A percentile compares a stretch with the other conserved stretches of the same genome.
phyloP scores from a whole-genome alignment of 2,888 invertebrate genomes.

The Trichopria drosophilae region DNA sequence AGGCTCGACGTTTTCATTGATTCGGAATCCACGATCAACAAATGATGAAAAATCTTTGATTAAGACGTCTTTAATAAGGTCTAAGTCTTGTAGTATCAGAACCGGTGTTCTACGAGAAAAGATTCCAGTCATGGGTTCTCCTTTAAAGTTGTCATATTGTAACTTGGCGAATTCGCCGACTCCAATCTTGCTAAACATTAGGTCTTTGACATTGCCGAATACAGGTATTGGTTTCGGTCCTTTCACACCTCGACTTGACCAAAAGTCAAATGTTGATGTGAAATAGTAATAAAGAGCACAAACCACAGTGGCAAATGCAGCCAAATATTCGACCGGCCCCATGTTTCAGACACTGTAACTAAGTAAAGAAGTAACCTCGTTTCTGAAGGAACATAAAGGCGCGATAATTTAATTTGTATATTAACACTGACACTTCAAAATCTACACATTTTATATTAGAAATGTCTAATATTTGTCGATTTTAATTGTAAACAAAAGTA shows the following conservation, averaged over 20 bases:
- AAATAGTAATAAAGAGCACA: constrained; percentile 47
- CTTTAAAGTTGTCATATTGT: constrained; percentile 43
- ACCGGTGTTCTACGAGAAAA: constrained; percentile 36
- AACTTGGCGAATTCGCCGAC: constrained; percentile 51
- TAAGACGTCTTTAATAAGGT: constrained; percentile 42
- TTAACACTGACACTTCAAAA: too few species aligned
- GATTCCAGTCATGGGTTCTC: constrained; percentile 38
- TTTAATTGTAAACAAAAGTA: too few species aligned
- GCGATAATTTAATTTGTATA: too few species aligned
- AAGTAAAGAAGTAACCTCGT: too few species aligned
- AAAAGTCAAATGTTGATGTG: constrained; percentile 55
- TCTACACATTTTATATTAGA: too few species aligned
- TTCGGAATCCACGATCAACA: constrained; percentile 36
- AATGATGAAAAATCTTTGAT: constrained; percentile 42
- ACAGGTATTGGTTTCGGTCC: constrained; percentile 54
- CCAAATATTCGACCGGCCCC: constrained; percentile 35
- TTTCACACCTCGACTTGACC: constrained; percentile 55
- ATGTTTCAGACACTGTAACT: too few species aligned
- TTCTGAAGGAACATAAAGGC: too few species aligned
- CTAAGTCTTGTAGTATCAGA: constrained; percentile 39
- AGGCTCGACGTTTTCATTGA: constrained; percentile 45
- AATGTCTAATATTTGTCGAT: too few species aligned
- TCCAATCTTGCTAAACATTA: constrained; percentile 47
- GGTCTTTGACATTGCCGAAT: constrained; percentile 57
- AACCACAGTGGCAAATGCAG: constrained; percentile 20